phyloP scores from a whole-genome alignment of 2,888 invertebrate genomes.

The Eumacrocentrus americanus region DNA sequence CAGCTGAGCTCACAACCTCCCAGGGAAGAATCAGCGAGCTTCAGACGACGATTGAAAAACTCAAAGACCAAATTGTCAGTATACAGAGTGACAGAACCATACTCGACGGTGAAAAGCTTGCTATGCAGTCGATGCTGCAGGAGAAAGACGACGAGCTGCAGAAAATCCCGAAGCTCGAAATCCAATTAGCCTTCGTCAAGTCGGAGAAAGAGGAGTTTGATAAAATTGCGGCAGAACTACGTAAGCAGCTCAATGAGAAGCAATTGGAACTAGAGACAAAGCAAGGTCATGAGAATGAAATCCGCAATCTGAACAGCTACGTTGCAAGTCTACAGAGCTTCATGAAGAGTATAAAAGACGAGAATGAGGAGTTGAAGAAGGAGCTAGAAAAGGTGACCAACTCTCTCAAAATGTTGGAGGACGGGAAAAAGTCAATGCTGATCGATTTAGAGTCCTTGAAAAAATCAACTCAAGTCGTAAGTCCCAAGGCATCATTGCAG shows the following conservation, averaged over 20 bases:
- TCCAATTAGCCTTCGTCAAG: constrained; percentile 3
- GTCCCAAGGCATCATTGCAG: neutral
- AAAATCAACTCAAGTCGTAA: neutral
- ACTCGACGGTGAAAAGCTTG: constrained; percentile 21
- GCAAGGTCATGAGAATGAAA: constrained; percentile 26
- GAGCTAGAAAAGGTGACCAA: neutral
- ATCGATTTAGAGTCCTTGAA: constrained; percentile 8
- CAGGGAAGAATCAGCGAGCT: constrained; percentile 25
- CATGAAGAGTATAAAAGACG: constrained; percentile 20
- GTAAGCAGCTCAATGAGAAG: constrained; percentile 24
- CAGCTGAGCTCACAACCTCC: neutral
- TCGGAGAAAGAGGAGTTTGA: constrained; percentile 18
- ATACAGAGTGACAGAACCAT: constrained; percentile 26
- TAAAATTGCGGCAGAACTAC: constrained; percentile 19
- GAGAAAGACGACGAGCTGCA: constrained; percentile 12
- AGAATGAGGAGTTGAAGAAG: constrained; percentile 13
- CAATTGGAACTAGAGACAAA: constrained; percentile 23
- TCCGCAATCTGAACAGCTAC: constrained; percentile 25
- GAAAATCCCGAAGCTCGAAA: constrained; percentile 14
- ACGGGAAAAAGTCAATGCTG: neutral
- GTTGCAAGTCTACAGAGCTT: constrained; percentile 18
- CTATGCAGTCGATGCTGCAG: constrained; percentile 19
- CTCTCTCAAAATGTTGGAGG: neutral
- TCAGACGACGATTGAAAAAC: constrained; percentile 30
- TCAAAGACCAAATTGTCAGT: constrained; percentile 21